Evolutionary conservation across 1,140 invertebrate genomes (phyloP).

Genomic region (Zaprionus gabonicus): DNA sequence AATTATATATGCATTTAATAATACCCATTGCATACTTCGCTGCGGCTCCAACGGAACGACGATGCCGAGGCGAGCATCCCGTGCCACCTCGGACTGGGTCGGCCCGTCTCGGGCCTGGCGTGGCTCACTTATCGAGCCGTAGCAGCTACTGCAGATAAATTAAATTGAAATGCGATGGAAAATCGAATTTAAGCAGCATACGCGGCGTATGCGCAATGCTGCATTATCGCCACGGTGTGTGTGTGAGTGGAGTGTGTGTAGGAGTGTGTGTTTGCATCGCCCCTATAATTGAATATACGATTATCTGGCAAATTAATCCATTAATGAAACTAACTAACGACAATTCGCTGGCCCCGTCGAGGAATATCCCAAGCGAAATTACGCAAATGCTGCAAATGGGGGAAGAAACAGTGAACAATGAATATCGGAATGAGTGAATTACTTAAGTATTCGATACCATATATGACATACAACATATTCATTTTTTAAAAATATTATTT

Average conservation of each 20-base stretch:
- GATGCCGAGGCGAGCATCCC: background rate
- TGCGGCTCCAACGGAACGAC: constrained; percentile 2
- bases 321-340: constrained; percentile 16
- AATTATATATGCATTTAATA: constrained; percentile 64
- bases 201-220: constrained; percentile 40
- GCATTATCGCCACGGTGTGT: constrained; percentile 11
- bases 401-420: background rate
- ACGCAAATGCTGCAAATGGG: background rate
- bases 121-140: constrained; percentile 39
- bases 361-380: background rate
- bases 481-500: too few species aligned
- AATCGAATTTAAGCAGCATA: constrained; percentile 66
- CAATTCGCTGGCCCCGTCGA: background rate
- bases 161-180: constrained; percentile 69
- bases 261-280: background rate
- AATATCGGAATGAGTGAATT: too few species aligned
- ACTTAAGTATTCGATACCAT: too few species aligned
- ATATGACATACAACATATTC: too few species aligned
- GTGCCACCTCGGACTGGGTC: background rate
- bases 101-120: constrained; percentile 1
- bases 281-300: constrained; percentile 47
- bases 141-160: constrained; percentile 59
- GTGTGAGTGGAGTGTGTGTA: background rate
- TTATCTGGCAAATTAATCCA: constrained; percentile 61
- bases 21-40: constrained; percentile 53